These are phyloP conservation scores for Osedax frankpressi DNA, from an alignment of 2,888 invertebrate species.

Conservation along the genomic window DNA sequence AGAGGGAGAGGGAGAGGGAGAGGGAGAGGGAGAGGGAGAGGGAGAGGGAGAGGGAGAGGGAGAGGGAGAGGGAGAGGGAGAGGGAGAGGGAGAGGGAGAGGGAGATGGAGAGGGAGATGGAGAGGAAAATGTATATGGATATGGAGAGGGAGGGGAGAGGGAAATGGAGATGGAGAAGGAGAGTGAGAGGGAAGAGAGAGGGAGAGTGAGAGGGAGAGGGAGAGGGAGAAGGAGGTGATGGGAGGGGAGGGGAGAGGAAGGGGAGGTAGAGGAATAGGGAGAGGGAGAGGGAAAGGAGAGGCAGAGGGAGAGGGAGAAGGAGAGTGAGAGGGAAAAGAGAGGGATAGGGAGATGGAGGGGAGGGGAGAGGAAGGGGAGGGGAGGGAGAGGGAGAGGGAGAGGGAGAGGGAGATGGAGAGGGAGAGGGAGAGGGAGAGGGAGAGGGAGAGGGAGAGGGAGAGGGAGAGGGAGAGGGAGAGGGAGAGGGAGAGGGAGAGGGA, in stretches of 20 bases:
- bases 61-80: background rate
- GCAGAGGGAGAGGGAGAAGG: background rate
- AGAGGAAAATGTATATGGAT: no score
- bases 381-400: background rate
- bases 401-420: no score
- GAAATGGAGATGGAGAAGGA: no score
- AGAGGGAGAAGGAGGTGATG: background rate
- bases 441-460: background rate
- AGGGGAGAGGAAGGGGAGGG: constrained; percentile 2
- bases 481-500: constrained; percentile 5
- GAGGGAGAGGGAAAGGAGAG: background rate
- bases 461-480: constrained; percentile 4
- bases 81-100: background rate
- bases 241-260: background rate
- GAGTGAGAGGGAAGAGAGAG: background rate
- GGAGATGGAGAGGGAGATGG: no score
- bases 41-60: no score
- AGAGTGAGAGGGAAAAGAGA: background rate
- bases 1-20: background rate
- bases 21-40: no score
- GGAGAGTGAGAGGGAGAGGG: background rate
- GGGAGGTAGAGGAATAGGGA: background rate
- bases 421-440: background rate
- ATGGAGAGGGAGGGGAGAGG: no score
- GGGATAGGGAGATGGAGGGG: constrained; percentile 1